phyloP scores from a whole-genome alignment of 2,797 vertebrate species.

The Tragopan temminckii region DNA sequence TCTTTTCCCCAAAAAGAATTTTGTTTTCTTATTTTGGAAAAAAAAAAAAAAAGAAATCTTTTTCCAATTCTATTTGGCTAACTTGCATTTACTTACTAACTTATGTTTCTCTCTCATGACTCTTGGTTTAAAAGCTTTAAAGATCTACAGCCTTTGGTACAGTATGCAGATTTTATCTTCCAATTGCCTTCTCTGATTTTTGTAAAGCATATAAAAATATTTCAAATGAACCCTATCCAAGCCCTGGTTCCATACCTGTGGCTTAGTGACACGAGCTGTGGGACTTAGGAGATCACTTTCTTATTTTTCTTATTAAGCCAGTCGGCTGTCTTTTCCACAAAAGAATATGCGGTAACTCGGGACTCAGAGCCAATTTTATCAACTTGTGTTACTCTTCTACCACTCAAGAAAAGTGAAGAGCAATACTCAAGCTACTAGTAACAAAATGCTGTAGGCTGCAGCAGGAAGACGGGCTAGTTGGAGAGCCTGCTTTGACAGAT shows the following conservation, averaged over 20 bases:
- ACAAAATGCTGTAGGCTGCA: neutral
- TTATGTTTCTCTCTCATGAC: neutral
- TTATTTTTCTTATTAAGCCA: neutral
- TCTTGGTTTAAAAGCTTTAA: neutral
- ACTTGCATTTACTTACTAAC: neutral
- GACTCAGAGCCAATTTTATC: neutral
- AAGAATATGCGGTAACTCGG: neutral
- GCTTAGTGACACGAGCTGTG: neutral
- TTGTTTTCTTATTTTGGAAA: neutral
- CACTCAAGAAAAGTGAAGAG: neutral
- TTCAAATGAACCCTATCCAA: neutral
- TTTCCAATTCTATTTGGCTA: neutral
- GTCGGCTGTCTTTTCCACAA: neutral
- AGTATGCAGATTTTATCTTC: neutral
- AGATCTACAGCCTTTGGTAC: neutral
- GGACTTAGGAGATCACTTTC: neutral
- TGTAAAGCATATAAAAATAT: neutral
- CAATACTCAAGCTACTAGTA: neutral
- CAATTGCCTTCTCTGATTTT: neutral
- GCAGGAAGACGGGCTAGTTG: neutral
- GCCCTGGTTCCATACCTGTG: neutral
- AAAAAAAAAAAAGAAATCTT: neutral
- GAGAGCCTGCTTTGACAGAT: neutral
- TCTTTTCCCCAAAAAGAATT: accelerated
- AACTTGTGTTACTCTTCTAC: neutral